A percentile compares a stretch with the other conserved stretches of the same genome.
phyloP scores from a whole-genome alignment of 2,797 vertebrate genomes.

The Sebastes aleutianus region DNA sequence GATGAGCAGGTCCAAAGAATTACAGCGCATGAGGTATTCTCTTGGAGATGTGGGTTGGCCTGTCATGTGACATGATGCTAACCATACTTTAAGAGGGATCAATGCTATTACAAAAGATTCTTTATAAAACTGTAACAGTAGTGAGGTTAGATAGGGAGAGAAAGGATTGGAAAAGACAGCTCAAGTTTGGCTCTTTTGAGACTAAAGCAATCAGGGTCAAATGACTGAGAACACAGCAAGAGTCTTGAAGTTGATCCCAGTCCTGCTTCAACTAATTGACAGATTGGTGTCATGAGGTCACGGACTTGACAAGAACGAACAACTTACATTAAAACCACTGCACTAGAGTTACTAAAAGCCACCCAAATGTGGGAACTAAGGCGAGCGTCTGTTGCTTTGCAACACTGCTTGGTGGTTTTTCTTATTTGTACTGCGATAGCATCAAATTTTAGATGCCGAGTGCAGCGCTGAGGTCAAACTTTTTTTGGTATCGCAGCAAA shows the following conservation, averaged over 20 bases:
- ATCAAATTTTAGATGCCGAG: not conserved
- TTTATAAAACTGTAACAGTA: not conserved
- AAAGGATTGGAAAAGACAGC: not conserved
- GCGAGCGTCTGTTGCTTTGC: not conserved
- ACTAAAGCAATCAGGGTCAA: not conserved
- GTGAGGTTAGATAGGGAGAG: not conserved
- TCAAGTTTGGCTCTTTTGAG: not conserved
- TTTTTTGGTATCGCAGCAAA: not conserved
- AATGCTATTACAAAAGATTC: not conserved
- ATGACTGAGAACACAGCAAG: not conserved
- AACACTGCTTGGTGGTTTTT: not conserved
- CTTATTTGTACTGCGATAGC: slow-evolving; percentile 5
- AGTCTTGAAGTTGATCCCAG: slow-evolving; percentile 4
- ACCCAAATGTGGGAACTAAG: not conserved
- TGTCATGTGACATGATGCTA: not conserved
- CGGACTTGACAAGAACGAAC: slow-evolving; percentile 3
- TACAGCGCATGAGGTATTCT: not conserved
- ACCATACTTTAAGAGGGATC: not conserved
- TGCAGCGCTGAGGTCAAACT: slow-evolving; percentile 16
- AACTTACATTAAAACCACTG: slow-evolving; percentile 10
- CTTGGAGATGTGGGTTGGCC: slow-evolving; percentile 18
- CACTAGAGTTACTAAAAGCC: not conserved
- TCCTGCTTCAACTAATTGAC: not conserved
- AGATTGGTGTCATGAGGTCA: slow-evolving; percentile 4
- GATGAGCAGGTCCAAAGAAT: slow-evolving; percentile 22